phyloP scores from a whole-genome alignment of 2,797 vertebrate genomes.

The Pseudomugil gertrudae region DNA sequence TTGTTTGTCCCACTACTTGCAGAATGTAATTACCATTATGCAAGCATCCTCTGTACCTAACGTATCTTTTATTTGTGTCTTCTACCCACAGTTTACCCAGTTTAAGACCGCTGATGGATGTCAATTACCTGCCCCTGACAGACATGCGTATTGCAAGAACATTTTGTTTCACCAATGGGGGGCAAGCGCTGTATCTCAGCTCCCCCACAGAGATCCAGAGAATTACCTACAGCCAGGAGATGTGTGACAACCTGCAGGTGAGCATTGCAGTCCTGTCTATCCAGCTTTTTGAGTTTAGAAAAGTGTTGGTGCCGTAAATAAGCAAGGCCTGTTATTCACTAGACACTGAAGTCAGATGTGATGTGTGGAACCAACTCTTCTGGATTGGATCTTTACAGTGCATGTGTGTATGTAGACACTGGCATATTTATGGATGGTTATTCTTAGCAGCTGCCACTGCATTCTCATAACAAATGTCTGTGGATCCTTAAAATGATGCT shows the following conservation, averaged over 20 bases:
- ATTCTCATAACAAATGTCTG: conserved; percentile 13
- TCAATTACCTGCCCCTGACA: conserved; percentile 94
- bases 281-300: not conserved
- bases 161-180: conserved; percentile 95
- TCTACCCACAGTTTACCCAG: conserved; percentile 89
- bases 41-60: conserved; percentile 12
- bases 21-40: not conserved
- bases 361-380: conserved; percentile 21
- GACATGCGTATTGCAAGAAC: conserved; percentile 99
- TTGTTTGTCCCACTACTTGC: conserved; percentile 3
- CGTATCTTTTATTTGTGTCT: not conserved
- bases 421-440: conserved; percentile 14
- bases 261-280: conserved; percentile 22
- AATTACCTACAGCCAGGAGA: conserved; percentile 97
- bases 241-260: conserved; percentile 97
- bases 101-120: conserved; percentile 93
- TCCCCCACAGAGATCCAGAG: conserved; percentile 98
- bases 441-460: conserved; percentile 12
- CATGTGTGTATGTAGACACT: conserved; percentile 1
- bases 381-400: conserved; percentile 32
- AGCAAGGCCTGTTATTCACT: conserved; percentile 24
- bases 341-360: conserved; percentile 62
- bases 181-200: conserved; percentile 95
- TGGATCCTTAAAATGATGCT: conserved; percentile 21
- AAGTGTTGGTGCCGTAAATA: conserved; percentile 23